Conservation (phyloP, 2,888 invertebrate genomes). For the Catocala fraxini region DNA sequence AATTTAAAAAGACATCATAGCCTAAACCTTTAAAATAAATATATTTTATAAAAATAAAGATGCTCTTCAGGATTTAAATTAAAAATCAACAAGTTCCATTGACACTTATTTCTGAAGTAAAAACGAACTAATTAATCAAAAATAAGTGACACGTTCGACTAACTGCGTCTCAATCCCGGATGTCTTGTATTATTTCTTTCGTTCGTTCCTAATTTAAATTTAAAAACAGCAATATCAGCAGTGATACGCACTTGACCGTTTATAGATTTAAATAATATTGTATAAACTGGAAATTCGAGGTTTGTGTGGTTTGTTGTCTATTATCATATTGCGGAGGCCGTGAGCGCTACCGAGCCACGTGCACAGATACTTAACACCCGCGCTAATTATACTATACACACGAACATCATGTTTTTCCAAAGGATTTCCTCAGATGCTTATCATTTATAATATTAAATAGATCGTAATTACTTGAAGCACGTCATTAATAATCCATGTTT, state of each 20-base stretch:
- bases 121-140: no score
- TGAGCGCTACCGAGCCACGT: constrained; percentile 29
- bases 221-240: neutral
- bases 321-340: constrained; percentile 73
- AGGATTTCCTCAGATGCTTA: constrained; percentile 24
- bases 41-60: no score
- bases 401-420: constrained; percentile 20
- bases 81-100: no score
- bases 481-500: no score
- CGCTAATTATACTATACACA: constrained; percentile 30
- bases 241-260: constrained; percentile 11
- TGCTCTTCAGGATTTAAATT: no score
- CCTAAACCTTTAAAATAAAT: no score
- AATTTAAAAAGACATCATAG: no score
- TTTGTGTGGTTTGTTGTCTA: constrained; percentile 51
- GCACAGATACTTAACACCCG: constrained; percentile 26
- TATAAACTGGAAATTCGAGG: constrained; percentile 68
- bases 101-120: no score
- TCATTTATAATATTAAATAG: neutral
- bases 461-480: neutral
- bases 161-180: no score
- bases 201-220: neutral
- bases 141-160: no score
- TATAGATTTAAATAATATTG: constrained; percentile 58
- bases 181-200: no score